Evolutionary conservation across 2,113 vertebrate genomes (phyloP).

Genomic region (Actinemys pallida): DNA sequence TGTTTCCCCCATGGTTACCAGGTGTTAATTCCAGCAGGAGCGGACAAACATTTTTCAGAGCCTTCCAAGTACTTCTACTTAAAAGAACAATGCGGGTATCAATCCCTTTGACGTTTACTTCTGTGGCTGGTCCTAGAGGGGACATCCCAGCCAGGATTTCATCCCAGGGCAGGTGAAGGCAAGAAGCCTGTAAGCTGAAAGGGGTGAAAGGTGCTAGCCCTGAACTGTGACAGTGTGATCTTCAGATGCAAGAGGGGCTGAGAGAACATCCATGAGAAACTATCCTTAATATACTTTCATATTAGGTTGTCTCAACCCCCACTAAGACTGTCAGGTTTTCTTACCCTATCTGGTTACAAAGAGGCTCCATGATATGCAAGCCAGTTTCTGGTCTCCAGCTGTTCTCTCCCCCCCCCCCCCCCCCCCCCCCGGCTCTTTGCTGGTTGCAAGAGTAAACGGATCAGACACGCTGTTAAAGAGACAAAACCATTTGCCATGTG

Average conservation of each 20-base stretch:
- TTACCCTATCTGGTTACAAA: neutral
- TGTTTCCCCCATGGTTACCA: fast-evolving
- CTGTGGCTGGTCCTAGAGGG: neutral
- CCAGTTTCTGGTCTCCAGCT: neutral
- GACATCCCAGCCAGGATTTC: neutral
- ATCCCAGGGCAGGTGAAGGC: neutral
- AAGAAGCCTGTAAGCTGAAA: neutral
- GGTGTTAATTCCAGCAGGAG: neutral
- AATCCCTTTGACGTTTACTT: neutral
- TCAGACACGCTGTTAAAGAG: neutral
- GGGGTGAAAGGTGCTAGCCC: neutral
- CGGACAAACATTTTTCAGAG: neutral
- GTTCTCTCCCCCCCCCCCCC: fast-evolving
- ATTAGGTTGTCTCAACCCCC: neutral
- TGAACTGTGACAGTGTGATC: neutral
- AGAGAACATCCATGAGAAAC: neutral
- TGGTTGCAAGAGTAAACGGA: neutral
- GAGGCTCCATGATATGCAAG: no score
- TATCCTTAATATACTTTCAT: neutral
- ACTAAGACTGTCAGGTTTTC: neutral
- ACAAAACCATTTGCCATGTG: neutral
- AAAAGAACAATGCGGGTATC: neutral
- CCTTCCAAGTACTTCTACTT: neutral
- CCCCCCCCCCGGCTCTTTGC: neutral
- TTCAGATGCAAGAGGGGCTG: neutral